A percentile compares a stretch with the other conserved stretches of the same genome.
Conservation (phyloP, 2,113 vertebrate genomes). For the Dicrurus megarhynchus region DNA sequence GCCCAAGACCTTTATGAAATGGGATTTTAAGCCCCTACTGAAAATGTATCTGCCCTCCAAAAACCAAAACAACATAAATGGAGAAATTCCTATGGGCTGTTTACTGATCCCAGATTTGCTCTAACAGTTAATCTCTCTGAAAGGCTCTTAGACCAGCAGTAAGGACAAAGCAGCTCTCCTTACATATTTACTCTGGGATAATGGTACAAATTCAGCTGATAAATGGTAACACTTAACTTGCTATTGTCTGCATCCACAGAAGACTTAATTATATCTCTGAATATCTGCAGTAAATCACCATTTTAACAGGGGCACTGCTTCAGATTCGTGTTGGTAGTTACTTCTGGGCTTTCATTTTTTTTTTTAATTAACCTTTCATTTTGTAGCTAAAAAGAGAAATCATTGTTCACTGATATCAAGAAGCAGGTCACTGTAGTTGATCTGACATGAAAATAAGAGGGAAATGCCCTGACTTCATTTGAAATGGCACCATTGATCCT, state of each 20-base stretch:
- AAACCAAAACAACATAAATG: background rate
- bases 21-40: background rate
- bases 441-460: background rate
- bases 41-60: background rate
- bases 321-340: background rate
- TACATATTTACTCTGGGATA: background rate
- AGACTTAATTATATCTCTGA: background rate
- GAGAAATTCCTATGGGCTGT: background rate
- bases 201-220: background rate
- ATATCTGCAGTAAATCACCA: background rate
- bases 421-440: background rate
- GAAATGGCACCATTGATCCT: background rate
- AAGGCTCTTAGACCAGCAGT: background rate
- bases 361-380: background rate
- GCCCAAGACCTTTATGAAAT: background rate
- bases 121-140: background rate
- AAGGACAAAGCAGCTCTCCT: background rate
- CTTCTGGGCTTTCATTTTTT: background rate
- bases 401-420: background rate
- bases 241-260: background rate
- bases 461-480: background rate
- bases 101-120: background rate
- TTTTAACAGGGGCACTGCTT: background rate
- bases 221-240: background rate
- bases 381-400: background rate